phyloP scores from a whole-genome alignment of 2,888 invertebrate genomes.

The Xanthostigma xanthostigma region DNA sequence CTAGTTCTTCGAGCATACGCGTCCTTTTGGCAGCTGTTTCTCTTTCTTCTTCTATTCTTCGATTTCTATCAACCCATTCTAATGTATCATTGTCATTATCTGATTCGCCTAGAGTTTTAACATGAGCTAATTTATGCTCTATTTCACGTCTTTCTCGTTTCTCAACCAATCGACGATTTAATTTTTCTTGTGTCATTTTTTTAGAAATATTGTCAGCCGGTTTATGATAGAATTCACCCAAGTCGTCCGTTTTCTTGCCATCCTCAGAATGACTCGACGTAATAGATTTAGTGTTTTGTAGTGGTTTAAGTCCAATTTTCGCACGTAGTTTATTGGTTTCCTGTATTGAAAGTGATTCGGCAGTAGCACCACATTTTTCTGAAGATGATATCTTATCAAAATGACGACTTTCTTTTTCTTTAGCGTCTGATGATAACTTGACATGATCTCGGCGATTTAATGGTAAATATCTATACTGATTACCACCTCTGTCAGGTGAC shows the following conservation, averaged over 20 bases:
- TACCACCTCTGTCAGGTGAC: slow-evolving; percentile 27
- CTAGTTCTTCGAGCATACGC: slow-evolving; percentile 86
- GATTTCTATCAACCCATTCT: slow-evolving; percentile 72
- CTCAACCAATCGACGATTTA: slow-evolving; percentile 63
- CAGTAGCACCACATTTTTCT: slow-evolving; percentile 26
- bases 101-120: slow-evolving; percentile 50
- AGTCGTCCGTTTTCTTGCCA: slow-evolving; percentile 33
- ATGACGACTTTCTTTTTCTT: slow-evolving; percentile 15
- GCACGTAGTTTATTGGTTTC: slow-evolving; percentile 82
- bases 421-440: not conserved
- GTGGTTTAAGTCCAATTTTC: slow-evolving; percentile 84
- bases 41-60: slow-evolving; percentile 62
- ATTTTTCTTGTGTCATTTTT: slow-evolving; percentile 61
- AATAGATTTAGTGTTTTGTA: slow-evolving; percentile 41
- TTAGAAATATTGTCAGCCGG: slow-evolving; percentile 63
- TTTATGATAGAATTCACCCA: slow-evolving; percentile 77
- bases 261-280: slow-evolving; percentile 25
- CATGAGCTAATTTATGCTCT: slow-evolving; percentile 46
- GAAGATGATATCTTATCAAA: slow-evolving; percentile 20
- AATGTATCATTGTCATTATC: slow-evolving; percentile 60
- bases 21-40: slow-evolving; percentile 77
- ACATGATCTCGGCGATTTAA: not conserved
- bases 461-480: slow-evolving; percentile 6
- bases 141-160: slow-evolving; percentile 66
- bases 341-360: slow-evolving; percentile 55